These are phyloP conservation scores for Etheostoma perlongum DNA, from an alignment of 2,797 vertebrate genomes.

Conservation along the genomic window DNA sequence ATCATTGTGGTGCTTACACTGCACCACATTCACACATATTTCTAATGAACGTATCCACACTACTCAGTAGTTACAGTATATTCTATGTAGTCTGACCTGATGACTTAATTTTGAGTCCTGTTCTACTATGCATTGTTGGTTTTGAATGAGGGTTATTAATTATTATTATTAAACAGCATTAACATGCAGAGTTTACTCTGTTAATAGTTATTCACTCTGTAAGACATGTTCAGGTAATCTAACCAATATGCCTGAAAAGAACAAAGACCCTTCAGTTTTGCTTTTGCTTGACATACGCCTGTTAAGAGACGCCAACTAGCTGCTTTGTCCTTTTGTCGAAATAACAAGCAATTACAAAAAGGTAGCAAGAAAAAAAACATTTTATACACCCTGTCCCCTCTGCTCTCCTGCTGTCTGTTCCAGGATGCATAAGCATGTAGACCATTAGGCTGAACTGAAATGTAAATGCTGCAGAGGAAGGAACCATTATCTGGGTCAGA, in stretches of 20 bases:
- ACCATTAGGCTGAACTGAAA: constrained; percentile 65
- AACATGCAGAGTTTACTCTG: not conserved
- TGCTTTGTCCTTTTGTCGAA: not conserved
- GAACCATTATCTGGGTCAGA: constrained; percentile 74
- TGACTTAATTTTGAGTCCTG: not conserved
- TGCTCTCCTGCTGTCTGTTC: constrained; percentile 34
- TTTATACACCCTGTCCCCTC: constrained; percentile 4
- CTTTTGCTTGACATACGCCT: not conserved
- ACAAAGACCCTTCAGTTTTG: not conserved
- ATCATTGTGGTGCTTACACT: not conserved
- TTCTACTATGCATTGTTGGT: not conserved
- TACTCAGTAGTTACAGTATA: not conserved
- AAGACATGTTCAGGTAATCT: not conserved
- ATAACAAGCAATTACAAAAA: not conserved
- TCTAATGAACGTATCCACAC: not conserved
- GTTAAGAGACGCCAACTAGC: not conserved
- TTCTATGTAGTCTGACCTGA: not conserved
- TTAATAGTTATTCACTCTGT: not conserved
- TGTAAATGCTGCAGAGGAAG: constrained; percentile 68
- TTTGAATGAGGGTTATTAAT: not conserved
- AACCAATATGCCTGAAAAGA: not conserved
- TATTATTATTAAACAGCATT: not conserved
- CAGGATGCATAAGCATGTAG: constrained; percentile 61
- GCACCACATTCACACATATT: not conserved
- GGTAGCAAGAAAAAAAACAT: not conserved